Base-by-base conservation (phyloP, 1,140 invertebrate species). In the Drosophila athabasca region DNA sequence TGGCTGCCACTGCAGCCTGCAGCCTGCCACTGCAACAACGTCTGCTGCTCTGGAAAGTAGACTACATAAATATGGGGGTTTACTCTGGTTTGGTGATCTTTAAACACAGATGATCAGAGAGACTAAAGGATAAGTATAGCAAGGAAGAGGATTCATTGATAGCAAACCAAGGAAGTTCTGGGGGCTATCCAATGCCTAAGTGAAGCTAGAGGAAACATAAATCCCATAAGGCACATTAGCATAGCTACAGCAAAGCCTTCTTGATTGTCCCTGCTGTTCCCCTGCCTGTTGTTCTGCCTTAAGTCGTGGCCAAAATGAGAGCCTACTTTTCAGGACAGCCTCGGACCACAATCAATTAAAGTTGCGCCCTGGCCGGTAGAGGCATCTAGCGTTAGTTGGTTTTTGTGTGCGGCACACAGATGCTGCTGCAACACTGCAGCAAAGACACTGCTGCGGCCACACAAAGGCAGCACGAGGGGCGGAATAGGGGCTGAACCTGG, bases 261-360 rank as follows among this genome's bases (percentile, higher is more conserved):
- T 31, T 31, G 3, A 31, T 9, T 31, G 29, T 3, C 8, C 7
- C 31, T 8, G 0, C 8, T 31, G 31, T 31, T 9, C 31, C 31
- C 3, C 8, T 9, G 31, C 2, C 6, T 2, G 2, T 8, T 31
- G 7, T 31, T 31, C 29, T 31, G 29, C 9, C 11, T 35, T 50
- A 39, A 13, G 35, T 51, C 45, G 22, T 39, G 29, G 19, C 1
- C 22, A 26, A 53, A 74, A 60, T 29, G 39, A 13, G 41, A 39
- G 44, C 71, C 35, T 51, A 44, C 26, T 60, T 65, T 59, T 39
- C 35, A 39, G 35, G 44, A 17, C 9, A 1, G 3, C 6, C 35
- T 26, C 29, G 35, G 22, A 46, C 67, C 67, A 69, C 67, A 70
- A 69, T 70, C 67, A 70, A 70, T 70, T 70, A 70, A 70, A 70